Evolutionary conservation across 2,113 vertebrate genomes (phyloP).

Genomic region (Platichthys stellatus): DNA sequence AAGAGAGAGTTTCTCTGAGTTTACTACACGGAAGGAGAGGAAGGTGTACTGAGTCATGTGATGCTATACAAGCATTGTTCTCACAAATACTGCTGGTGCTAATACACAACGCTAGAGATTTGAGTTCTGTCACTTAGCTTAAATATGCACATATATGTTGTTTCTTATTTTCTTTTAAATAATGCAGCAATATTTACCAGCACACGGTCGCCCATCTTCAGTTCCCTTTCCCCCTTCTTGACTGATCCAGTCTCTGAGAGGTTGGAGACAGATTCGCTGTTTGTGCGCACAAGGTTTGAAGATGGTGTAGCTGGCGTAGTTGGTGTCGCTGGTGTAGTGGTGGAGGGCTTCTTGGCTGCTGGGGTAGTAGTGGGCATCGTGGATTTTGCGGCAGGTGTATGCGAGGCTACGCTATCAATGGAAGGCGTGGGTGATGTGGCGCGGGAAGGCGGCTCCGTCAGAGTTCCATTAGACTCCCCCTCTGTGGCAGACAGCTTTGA

Average conservation of each 20-base stretch:
- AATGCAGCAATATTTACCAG: conserved; percentile 85
- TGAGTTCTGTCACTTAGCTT: conserved; percentile 29
- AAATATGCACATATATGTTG: neutral
- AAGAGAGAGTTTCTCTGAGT: neutral
- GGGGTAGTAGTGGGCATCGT: conserved; percentile 46
- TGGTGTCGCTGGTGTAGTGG: conserved; percentile 39
- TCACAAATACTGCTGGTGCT: neutral
- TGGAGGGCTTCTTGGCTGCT: conserved; percentile 69
- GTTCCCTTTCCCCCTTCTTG: conserved; percentile 96
- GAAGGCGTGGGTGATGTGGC: conserved; percentile 89
- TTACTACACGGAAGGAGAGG: neutral
- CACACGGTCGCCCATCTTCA: conserved; percentile 95
- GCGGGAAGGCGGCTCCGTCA: conserved; percentile 82
- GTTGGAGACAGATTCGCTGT: conserved; percentile 95
- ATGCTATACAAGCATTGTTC: neutral
- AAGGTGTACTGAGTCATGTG: neutral
- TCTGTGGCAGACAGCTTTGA: conserved; percentile 92
- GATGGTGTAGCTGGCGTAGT: conserved; percentile 79
- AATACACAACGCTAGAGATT: neutral
- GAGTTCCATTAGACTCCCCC: conserved; percentile 89
- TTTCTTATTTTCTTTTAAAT: neutral
- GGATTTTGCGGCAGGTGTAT: conserved; percentile 64
- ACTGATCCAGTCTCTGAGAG: conserved; percentile 94
- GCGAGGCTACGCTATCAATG: conserved; percentile 66
- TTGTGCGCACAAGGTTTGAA: conserved; percentile 89